Base-by-base conservation (phyloP, 2,888 invertebrate species). In the Cryptocephalus primarius region DNA sequence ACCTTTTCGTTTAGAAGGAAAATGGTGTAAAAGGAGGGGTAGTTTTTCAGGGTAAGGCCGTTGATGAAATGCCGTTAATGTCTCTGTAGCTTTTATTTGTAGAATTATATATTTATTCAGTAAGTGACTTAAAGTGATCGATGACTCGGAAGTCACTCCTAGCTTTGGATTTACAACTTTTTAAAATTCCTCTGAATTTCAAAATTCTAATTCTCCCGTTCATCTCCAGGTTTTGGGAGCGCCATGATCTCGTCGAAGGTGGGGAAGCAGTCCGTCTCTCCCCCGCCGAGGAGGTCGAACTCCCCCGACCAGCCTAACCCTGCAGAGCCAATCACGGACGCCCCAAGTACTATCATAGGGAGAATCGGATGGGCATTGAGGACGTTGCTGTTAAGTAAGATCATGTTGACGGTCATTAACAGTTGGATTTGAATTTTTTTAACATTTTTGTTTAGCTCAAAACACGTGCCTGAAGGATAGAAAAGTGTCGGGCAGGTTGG, bases 311-410 rank as follows among this genome's bases (percentile, higher is more conserved):
- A 77, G 59, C 78, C 80, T 9, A 80, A 81, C 71, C 80, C 82
- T 49, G 78, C 80, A 39, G 72, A 79, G 62, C 78, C 82, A 51
- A 82, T 82, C 57, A 79, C 79, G 39, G 80, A 81, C 68, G 76
- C 75, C 46, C 82, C 85, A 42, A 80, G 82, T 60, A 75, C 79
- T 55, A 74, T 77, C 59, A 78, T 85, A 69, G 75, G 76, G 46
- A 74, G 80, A 56, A 82, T 83, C 55, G 85, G 84, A 47, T 79
- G 81, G 76, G 80, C 84, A 9, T 65, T 87, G 43, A 73, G 85
- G 50, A 80, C 80, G 10, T 69, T 85, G 52, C 73, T 87, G 49
- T 69, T 85, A 54, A 74, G 80, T 61, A 77, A 63, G 63, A 14
- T 33, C 6, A 22, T 6, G 22, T 22, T 40, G 13, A 12, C 4